Evolutionary conservation across 2,113 vertebrate genomes (phyloP).

Genomic region (Seriola quinqueradiata): DNA sequence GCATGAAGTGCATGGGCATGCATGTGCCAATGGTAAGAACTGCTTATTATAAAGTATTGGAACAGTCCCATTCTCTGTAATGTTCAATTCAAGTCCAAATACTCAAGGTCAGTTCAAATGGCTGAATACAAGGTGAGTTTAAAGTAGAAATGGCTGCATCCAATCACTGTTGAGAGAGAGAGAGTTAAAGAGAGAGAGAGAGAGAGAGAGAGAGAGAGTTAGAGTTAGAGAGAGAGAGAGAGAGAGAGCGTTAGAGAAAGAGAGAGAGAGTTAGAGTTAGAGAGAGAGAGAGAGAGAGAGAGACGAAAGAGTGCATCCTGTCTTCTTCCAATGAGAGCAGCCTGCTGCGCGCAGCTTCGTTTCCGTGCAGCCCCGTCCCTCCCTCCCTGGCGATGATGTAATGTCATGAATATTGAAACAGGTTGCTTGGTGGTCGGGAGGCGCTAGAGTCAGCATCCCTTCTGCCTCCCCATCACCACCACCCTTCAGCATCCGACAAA

Average conservation of each 20-base stretch:
- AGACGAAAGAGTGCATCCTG: neutral
- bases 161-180: slow-evolving; percentile 35
- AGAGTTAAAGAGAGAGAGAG: neutral
- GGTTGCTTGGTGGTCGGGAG: slow-evolving; percentile 74
- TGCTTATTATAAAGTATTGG: neutral
- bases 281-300: too few species aligned
- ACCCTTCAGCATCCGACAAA: slow-evolving; percentile 65
- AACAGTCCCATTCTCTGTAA: neutral
- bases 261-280: neutral
- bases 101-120: slow-evolving; percentile 37
- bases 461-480: slow-evolving; percentile 68
- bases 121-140: slow-evolving; percentile 17
- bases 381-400: slow-evolving; percentile 81
- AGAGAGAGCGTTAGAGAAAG: neutral
- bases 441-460: slow-evolving; percentile 77
- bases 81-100: slow-evolving; percentile 1
- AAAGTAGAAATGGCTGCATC: slow-evolving; percentile 10
- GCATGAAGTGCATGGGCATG: neutral
- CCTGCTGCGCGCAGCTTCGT: slow-evolving; percentile 25
- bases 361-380: slow-evolving; percentile 49
- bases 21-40: neutral
- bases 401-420: slow-evolving; percentile 83
- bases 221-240: slow-evolving; percentile 29
- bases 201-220: neutral
- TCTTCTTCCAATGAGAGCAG: slow-evolving; percentile 64